Evolutionary conservation across 1,140 invertebrate species (phyloP).

Genomic region (Potamilus streckersoni): DNA sequence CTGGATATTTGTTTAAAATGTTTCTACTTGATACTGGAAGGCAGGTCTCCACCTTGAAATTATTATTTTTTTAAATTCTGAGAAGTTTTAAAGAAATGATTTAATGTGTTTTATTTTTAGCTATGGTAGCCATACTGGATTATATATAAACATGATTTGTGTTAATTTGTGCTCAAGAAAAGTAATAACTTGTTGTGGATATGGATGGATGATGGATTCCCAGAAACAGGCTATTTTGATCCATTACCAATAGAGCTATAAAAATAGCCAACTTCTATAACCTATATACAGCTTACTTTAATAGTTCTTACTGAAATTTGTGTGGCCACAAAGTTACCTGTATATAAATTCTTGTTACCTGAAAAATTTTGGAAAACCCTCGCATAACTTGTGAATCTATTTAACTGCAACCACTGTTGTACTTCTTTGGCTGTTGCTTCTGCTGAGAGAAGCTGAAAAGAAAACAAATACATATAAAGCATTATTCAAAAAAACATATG

Average conservation of each 20-base stretch:
- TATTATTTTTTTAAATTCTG: neutral
- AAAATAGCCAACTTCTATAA: no score
- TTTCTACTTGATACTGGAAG: neutral
- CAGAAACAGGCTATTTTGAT: no score
- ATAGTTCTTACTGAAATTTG: no score
- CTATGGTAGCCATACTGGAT: no score
- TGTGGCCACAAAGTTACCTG: neutral
- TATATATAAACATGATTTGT: no score
- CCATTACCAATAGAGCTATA: no score
- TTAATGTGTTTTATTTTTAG: no score
- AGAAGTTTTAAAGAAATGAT: neutral
- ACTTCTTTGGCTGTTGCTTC: conserved; percentile 80
- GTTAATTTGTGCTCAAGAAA: no score
- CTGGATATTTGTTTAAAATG: no score
- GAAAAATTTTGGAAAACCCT: conserved; percentile 86
- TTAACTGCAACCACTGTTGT: conserved; percentile 81
- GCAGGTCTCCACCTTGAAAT: neutral
- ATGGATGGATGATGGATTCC: no score
- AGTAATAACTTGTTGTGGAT: no score
- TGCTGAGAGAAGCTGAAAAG: conserved; percentile 68
- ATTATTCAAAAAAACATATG: conserved; percentile 27
- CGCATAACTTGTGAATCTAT: conserved; percentile 82
- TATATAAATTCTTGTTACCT: conserved; percentile 63
- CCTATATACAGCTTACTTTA: no score
- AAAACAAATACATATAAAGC: conserved; percentile 15